Conservation (phyloP, 2,888 invertebrate genomes). For the Tachina grossa region DNA sequence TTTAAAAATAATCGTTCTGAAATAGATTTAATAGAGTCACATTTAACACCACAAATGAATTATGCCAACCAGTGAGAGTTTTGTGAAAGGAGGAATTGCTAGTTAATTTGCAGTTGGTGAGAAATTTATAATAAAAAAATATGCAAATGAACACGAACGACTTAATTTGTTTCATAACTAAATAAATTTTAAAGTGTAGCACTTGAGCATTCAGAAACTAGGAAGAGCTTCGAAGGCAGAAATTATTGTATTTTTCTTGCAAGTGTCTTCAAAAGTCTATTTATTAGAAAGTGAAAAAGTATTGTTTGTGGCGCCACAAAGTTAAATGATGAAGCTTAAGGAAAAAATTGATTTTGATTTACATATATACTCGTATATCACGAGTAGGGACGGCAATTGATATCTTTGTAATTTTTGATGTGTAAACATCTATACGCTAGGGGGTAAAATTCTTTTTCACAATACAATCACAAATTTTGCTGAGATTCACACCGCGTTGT, state of each 20-base stretch:
- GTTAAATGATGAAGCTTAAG: not conserved
- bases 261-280: conserved; percentile 6
- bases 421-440: too few relatives aligned
- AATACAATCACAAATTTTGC: too few relatives aligned
- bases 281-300: conserved; percentile 20
- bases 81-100: conserved; percentile 15
- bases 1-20: conserved; percentile 46
- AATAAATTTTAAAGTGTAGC: conserved; percentile 27
- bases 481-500: too few relatives aligned
- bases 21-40: conserved; percentile 4
- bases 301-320: not conserved
- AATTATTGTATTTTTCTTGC: not conserved
- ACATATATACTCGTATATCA: too few relatives aligned
- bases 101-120: conserved; percentile 4
- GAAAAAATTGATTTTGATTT: not conserved
- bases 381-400: too few relatives aligned
- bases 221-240: conserved; percentile 15
- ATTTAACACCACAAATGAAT: conserved; percentile 39
- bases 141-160: conserved; percentile 34
- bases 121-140: conserved; percentile 25
- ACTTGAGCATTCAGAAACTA: not conserved
- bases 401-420: too few relatives aligned
- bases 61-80: conserved; percentile 20
- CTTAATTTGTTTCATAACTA: conserved; percentile 54
- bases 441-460: too few relatives aligned